Evolutionary conservation across 1,140 invertebrate genomes (phyloP).

Genomic region (Nebria ingens): DNA sequence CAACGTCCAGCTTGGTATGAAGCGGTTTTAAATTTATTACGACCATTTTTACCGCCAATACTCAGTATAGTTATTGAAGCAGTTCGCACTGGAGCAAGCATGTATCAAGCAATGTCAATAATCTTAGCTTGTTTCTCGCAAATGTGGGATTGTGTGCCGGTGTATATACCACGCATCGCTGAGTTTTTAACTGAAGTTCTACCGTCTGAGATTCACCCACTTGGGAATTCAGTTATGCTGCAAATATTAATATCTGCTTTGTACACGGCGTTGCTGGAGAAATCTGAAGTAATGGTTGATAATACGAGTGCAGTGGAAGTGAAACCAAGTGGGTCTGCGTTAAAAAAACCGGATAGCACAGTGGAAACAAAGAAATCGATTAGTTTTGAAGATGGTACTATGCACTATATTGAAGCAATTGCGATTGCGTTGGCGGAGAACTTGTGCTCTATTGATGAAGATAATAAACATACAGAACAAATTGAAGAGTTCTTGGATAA

Average conservation of each 20-base stretch:
- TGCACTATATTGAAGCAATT: slow-evolving; percentile 27
- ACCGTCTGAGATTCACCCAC: slow-evolving; percentile 51
- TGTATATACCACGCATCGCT: slow-evolving; percentile 41
- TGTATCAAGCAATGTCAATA: slow-evolving; percentile 64
- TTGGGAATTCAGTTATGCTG: slow-evolving; percentile 53
- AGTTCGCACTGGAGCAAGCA: slow-evolving; percentile 56
- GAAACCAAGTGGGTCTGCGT: slow-evolving; percentile 9
- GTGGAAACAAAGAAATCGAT: slow-evolving; percentile 16
- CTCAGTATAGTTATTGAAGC: slow-evolving; percentile 52
- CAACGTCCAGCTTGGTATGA: slow-evolving; percentile 61
- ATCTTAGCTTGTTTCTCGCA: slow-evolving; percentile 56
- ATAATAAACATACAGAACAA: slow-evolving; percentile 59
- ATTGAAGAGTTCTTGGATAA: slow-evolving; percentile 48
- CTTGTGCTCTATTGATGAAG: slow-evolving; percentile 64
- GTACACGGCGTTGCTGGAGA: slow-evolving; percentile 45
- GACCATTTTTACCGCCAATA: slow-evolving; percentile 47
- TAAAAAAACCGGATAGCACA: slow-evolving; percentile 12
- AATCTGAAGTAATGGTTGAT: slow-evolving; percentile 33
- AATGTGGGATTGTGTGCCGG: slow-evolving; percentile 50
- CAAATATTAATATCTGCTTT: slow-evolving; percentile 50
- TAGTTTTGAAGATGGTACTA: slow-evolving; percentile 36
- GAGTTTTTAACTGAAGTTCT: slow-evolving; percentile 49
- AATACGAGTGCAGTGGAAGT: slow-evolving; percentile 31
- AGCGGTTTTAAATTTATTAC: slow-evolving; percentile 50
- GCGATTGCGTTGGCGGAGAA: slow-evolving; percentile 55